Conservation (phyloP, 2,888 invertebrate genomes). For the Leptinotarsa rubiginosa region DNA sequence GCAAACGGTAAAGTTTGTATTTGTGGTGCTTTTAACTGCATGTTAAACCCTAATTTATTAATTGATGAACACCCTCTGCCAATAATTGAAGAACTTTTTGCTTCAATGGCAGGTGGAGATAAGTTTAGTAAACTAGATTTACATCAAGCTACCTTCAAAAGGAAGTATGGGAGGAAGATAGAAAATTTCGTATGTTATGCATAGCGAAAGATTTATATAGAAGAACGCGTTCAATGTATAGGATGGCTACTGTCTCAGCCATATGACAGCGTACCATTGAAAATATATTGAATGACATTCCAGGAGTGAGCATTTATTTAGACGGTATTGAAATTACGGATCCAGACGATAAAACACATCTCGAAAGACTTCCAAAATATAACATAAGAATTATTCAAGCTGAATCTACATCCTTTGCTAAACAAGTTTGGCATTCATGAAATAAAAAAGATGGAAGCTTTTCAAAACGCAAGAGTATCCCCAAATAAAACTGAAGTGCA, state of each 20-base stretch:
- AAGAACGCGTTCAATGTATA: slow-evolving; percentile 57
- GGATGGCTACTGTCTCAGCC: slow-evolving; percentile 45
- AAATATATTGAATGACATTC: slow-evolving; percentile 46
- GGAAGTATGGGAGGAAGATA: slow-evolving; percentile 55
- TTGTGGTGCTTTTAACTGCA: slow-evolving; percentile 39
- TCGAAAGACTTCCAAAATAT: slow-evolving; percentile 40
- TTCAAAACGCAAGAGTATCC: slow-evolving; percentile 36
- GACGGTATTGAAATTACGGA: slow-evolving; percentile 57
- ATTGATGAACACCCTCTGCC: slow-evolving; percentile 37
- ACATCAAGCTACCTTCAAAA: slow-evolving; percentile 59
- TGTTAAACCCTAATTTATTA: slow-evolving; percentile 28
- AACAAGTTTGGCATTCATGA: slow-evolving; percentile 53
- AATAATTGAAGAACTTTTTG: slow-evolving; percentile 40
- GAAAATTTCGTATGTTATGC: slow-evolving; percentile 58
- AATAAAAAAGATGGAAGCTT: slow-evolving; percentile 28
- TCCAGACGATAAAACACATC: slow-evolving; percentile 44
- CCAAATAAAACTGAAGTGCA: slow-evolving; percentile 36
- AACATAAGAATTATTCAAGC: slow-evolving; percentile 37
- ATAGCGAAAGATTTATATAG: slow-evolving; percentile 56
- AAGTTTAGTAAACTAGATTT: slow-evolving; percentile 51
- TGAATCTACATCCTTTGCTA: slow-evolving; percentile 7
- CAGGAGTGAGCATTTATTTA: slow-evolving; percentile 52
- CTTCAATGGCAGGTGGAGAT: slow-evolving; percentile 49
- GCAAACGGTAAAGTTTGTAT: slow-evolving; percentile 34
- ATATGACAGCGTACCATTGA: not conserved